Conservation (phyloP, 2,797 vertebrate genomes). For the Margarornis squamiger region DNA sequence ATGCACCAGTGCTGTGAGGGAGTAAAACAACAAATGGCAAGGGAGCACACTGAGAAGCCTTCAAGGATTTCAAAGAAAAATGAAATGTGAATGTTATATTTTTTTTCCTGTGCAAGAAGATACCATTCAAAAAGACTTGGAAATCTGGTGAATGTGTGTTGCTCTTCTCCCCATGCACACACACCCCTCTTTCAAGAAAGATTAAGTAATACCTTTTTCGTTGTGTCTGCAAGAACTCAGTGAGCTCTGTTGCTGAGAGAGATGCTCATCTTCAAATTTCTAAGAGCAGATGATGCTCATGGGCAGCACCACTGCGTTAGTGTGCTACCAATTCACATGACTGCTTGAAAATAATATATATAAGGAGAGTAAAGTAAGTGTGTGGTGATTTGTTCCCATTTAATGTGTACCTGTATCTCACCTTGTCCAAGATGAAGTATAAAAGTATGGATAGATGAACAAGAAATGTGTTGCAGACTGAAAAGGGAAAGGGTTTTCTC, state of each 20-base stretch:
- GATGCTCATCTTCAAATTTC: not conserved
- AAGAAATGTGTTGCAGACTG: not conserved
- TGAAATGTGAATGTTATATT: no score
- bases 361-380: not conserved
- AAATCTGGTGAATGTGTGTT: not conserved
- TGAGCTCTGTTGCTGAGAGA: not conserved
- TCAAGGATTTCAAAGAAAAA: not conserved
- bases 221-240: not conserved
- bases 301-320: not conserved
- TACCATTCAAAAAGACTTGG: not conserved
- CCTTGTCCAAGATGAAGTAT: not conserved
- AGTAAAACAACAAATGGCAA: not conserved
- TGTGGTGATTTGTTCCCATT: not conserved
- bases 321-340: fast-evolving
- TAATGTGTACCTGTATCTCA: not conserved
- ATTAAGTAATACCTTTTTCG: not conserved
- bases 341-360: not conserved
- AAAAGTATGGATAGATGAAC: fast-evolving
- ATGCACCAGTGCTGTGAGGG: not conserved
- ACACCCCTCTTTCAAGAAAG: not conserved
- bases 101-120: not conserved
- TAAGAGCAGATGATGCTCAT: not conserved
- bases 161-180: not conserved
- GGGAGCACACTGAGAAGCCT: not conserved
- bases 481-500: not conserved